A percentile compares a stretch with the other conserved stretches of the same genome.
Evolutionary conservation across 2,113 vertebrate genomes (phyloP).

Genomic region (Cyprinus carpio): DNA sequence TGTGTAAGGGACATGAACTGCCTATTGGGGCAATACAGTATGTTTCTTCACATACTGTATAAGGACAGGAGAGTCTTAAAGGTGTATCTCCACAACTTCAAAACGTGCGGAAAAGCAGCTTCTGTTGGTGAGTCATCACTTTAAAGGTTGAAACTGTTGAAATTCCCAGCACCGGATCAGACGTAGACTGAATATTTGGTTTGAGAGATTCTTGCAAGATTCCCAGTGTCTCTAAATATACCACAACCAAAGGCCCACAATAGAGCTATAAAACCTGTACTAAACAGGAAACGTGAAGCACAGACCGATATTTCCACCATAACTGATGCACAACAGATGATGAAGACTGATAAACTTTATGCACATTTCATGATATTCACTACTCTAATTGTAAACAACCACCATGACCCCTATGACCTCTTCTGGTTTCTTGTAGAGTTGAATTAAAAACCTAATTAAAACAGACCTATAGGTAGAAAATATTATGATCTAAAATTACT

Average conservation of each 20-base stretch:
- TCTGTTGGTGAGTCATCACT: conserved; percentile 31
- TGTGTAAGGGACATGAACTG: neutral
- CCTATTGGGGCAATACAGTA: neutral
- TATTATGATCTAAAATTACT: neutral
- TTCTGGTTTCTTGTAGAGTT: neutral
- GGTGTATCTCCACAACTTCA: conserved; percentile 19
- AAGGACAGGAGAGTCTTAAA: neutral
- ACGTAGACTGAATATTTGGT: conserved; percentile 41
- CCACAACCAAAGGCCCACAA: conserved; percentile 12
- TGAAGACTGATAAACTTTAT: neutral
- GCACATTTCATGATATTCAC: neutral
- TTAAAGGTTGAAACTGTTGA: conserved; percentile 45
- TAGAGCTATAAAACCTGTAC: conserved; percentile 10
- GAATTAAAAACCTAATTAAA: neutral
- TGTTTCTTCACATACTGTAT: neutral
- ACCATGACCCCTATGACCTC: neutral
- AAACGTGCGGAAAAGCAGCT: neutral
- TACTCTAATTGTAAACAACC: neutral
- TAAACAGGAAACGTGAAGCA: neutral
- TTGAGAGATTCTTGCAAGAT: conserved; percentile 42
- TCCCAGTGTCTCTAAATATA: conserved; percentile 11
- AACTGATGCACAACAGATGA: neutral
- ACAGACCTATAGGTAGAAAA: neutral
- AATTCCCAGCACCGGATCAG: conserved; percentile 45
- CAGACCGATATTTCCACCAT: neutral